Percentiles rank a stretch among this genome's conserved stretches.
Evolutionary conservation across 2,797 vertebrate species (phyloP).

Genomic region (Pangasius krempfi): DNA sequence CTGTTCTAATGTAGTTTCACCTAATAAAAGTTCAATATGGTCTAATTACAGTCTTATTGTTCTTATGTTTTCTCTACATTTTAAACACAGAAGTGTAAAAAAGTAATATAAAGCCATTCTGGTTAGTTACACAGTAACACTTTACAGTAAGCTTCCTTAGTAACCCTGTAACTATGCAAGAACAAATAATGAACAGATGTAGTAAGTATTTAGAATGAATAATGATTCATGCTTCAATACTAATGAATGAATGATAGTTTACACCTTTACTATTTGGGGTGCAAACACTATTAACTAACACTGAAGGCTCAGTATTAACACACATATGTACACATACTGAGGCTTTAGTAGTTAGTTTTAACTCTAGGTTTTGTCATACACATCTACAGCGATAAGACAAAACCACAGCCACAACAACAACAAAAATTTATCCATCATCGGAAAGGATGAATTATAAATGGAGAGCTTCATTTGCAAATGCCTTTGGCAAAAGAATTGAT

Average conservation of each 20-base stretch:
- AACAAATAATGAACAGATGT: background rate
- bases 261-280: background rate
- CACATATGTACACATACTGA: background rate
- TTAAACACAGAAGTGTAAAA: background rate
- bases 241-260: background rate
- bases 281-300: background rate
- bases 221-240: background rate
- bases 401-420: background rate
- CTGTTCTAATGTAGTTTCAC: background rate
- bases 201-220: background rate
- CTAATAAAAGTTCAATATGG: background rate
- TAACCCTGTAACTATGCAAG: background rate
- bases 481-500: background rate
- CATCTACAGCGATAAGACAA: background rate
- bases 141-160: background rate
- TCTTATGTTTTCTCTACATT: background rate
- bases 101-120: background rate
- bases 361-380: background rate
- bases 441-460: background rate
- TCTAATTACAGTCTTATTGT: background rate
- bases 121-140: background rate
- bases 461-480: background rate
- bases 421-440: background rate
- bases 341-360: background rate
- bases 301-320: background rate